Conservation (phyloP, 2,888 invertebrate genomes). For the Gibbula magus region DNA sequence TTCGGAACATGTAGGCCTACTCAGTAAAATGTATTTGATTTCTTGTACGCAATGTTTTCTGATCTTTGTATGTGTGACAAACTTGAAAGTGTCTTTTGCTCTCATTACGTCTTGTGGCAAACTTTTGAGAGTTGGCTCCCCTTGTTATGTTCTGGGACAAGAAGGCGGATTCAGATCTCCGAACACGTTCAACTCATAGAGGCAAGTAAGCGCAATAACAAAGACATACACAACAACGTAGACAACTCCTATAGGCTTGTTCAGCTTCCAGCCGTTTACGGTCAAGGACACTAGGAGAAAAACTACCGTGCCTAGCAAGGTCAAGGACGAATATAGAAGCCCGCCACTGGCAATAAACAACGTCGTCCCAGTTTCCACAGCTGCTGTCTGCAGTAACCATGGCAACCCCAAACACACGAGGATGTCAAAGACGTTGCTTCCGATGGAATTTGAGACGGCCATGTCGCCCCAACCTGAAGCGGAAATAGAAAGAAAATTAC, state of each 20-base stretch:
- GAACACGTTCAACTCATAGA: conserved; percentile 90
- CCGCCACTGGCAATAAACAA: conserved; percentile 86
- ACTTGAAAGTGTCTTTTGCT: too few species aligned
- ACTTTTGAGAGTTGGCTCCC: too few species aligned
- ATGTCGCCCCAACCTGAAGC: conserved; percentile 72
- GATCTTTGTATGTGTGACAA: too few species aligned
- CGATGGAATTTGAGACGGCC: conserved; percentile 73
- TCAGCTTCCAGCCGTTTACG: conserved; percentile 81
- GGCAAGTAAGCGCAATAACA: conserved; percentile 85
- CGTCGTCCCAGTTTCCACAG: conserved; percentile 78
- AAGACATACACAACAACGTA: conserved; percentile 82
- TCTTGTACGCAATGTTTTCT: too few species aligned
- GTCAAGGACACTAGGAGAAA: conserved; percentile 83
- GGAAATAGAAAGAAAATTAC: too few species aligned
- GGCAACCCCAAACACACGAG: conserved; percentile 72
- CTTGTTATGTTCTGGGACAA: conserved; percentile 76
- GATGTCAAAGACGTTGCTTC: conserved; percentile 74
- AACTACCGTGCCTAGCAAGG: conserved; percentile 84
- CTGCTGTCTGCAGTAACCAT: conserved; percentile 67
- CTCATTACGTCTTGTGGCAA: too few species aligned
- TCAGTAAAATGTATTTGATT: too few species aligned
- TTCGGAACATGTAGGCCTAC: too few species aligned
- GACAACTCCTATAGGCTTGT: conserved; percentile 82
- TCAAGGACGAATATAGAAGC: conserved; percentile 87
- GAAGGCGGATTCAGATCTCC: conserved; percentile 92